These are phyloP conservation scores for Parelbella ahira DNA, from an alignment of 2,888 invertebrate species.

Conservation along the genomic window DNA sequence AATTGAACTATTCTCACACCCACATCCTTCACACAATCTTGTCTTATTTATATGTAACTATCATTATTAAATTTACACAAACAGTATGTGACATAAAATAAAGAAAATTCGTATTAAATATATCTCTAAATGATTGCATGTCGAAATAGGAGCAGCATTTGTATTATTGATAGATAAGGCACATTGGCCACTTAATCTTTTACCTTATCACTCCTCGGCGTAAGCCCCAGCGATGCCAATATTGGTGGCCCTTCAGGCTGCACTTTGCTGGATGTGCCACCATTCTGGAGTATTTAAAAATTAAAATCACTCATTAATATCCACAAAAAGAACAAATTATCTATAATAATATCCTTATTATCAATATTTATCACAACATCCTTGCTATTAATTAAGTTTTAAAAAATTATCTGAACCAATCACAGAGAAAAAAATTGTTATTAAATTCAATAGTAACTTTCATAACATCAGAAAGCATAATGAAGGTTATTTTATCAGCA, in stretches of 20 bases:
- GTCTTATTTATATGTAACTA: no score
- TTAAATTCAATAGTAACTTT: no score
- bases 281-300: conserved; percentile 52
- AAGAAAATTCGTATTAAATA: conserved; percentile 35
- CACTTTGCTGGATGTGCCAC: conserved; percentile 49
- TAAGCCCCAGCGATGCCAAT: conserved; percentile 75
- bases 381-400: no score
- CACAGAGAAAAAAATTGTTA: no score
- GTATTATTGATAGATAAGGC: conserved; percentile 41
- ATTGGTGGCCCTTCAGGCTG: conserved; percentile 77
- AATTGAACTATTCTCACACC: conserved; percentile 65
- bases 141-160: conserved; percentile 28
- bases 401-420: no score
- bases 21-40: conserved; percentile 22
- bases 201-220: conserved; percentile 79
- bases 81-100: conserved; percentile 42
- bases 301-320: background rate
- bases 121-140: no score
- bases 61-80: conserved; percentile 5
- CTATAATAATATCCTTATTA: background rate
- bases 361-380: no score
- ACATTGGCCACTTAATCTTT: conserved; percentile 42
- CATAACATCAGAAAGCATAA: no score
- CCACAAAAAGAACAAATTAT: background rate
- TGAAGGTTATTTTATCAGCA: conserved; percentile 1